Evolutionary conservation across 2,797 vertebrate species (phyloP), one percentile per base, ranked within the genome.

Genomic region (Channa striata): DNA sequence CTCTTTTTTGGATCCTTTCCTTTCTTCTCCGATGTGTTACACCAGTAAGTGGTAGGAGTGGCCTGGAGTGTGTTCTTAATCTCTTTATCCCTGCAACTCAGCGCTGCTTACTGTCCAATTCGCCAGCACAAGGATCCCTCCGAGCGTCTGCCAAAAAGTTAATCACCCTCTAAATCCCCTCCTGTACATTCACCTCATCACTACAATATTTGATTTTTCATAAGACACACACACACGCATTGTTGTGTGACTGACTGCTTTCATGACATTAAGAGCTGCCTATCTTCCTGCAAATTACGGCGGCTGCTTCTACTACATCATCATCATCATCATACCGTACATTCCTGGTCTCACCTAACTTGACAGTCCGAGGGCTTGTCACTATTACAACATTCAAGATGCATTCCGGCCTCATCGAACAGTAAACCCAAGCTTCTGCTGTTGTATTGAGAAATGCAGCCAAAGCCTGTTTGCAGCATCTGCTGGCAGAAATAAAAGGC

Each of bases 31-130:
- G 59, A 56, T 68, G 85, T 69, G 83, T 87, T 80, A 75, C 77
- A 86, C 78, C 80, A 82, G 39, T 74, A 82, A 87, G 75, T 66
- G 69, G 71, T 65, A 77, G 84, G 82, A 88, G 80, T 81, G 73
- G 65, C 76, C 78, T 17, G 8, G 69, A 82, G 72, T 59, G 76
- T 82, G 75, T 56, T 67, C 82, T 75, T 91, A 92, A 93, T 92
- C 91, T 82, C 72, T 86, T 93, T 86, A 92, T 90, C 87, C 85
- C 69, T 59, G 47, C 82, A 85, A 83, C 72, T 80, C 78, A 62
- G 40, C 40, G 51, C 70, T 79, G 69, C 78, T 88, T 84, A 89
- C 68, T 82, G 82, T 88, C 75, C 56, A 75, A 81, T 77, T 84
- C 69, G 74, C 62, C 69, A 80, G 73, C 13, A 11, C 54, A 49